Percentiles rank a stretch among this genome's conserved stretches.
Evolutionary conservation across 2,113 vertebrate genomes (phyloP).

Genomic region (Tychaedon coryphoeus): DNA sequence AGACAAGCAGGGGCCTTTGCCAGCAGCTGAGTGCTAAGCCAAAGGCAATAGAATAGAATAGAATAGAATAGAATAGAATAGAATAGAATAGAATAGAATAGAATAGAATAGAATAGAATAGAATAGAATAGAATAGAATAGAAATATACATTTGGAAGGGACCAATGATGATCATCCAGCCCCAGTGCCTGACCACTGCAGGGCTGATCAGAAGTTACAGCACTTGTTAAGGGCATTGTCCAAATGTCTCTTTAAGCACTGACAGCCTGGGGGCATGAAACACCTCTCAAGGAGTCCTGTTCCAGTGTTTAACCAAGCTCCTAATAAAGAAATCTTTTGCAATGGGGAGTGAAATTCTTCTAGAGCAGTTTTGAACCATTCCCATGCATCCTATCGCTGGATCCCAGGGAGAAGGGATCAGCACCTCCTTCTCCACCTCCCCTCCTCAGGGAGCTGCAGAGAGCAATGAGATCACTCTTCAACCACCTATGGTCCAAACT

Average conservation of each 20-base stretch:
- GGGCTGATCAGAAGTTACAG: background rate
- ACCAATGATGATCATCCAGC: background rate
- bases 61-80: background rate
- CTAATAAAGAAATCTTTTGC: background rate
- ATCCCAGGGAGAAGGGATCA: background rate
- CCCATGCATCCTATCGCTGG: rapidly evolving
- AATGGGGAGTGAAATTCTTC: background rate
- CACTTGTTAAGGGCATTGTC: background rate
- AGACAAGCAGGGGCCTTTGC: background rate
- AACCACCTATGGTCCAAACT: background rate
- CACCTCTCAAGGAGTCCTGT: background rate
- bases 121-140: background rate
- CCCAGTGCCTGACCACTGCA: background rate
- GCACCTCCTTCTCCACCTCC: background rate
- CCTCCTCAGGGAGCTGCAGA: background rate
- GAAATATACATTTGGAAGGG: background rate
- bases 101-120: background rate
- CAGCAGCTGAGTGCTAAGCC: background rate
- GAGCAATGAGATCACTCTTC: background rate
- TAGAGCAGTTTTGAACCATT: background rate
- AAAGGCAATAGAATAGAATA: background rate
- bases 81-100: background rate
- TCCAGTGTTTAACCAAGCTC: background rate
- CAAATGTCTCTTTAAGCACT: background rate
- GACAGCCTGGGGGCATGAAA: rapidly evolving